These are phyloP conservation scores for Cheilosia vulpina DNA, from an alignment of 2,888 invertebrate genomes.

Conservation along the genomic window DNA sequence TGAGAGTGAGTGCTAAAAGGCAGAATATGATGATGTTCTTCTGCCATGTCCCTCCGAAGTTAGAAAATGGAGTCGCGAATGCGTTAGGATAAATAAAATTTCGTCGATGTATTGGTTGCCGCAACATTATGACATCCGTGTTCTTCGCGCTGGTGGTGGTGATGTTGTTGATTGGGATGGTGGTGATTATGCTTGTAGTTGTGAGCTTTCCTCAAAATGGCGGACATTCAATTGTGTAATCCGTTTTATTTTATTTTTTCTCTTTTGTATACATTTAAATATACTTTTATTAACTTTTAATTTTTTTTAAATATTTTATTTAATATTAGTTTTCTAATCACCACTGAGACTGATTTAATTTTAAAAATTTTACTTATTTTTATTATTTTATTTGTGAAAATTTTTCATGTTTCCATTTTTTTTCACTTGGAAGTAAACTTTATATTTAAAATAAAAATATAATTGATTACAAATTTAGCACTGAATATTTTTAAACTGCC, in stretches of 20 bases:
- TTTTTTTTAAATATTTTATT: conserved; percentile 3
- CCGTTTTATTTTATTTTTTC: conserved; percentile 60
- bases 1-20: conserved; percentile 67
- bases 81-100: conserved; percentile 74
- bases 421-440: conserved; percentile 9
- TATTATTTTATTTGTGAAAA: neutral
- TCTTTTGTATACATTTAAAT: conserved; percentile 15
- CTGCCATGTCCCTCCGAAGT: conserved; percentile 72
- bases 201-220: conserved; percentile 79
- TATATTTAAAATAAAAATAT: conserved; percentile 1
- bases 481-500: conserved; percentile 5
- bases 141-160: conserved; percentile 32
- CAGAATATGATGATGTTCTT: conserved; percentile 73
- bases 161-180: conserved; percentile 22
- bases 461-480: conserved; percentile 11
- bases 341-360: conserved; percentile 14
- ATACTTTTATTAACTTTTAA: conserved; percentile 26
- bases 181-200: conserved; percentile 57
- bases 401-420: conserved; percentile 14
- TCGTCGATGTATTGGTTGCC: conserved; percentile 69
- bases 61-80: conserved; percentile 77
- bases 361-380: neutral
- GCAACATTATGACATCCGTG: conserved; percentile 76
- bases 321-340: conserved; percentile 30
- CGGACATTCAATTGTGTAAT: conserved; percentile 80